Base-by-base conservation (phyloP, 1,140 invertebrate species). In the Drosophila melanogaster region DNA sequence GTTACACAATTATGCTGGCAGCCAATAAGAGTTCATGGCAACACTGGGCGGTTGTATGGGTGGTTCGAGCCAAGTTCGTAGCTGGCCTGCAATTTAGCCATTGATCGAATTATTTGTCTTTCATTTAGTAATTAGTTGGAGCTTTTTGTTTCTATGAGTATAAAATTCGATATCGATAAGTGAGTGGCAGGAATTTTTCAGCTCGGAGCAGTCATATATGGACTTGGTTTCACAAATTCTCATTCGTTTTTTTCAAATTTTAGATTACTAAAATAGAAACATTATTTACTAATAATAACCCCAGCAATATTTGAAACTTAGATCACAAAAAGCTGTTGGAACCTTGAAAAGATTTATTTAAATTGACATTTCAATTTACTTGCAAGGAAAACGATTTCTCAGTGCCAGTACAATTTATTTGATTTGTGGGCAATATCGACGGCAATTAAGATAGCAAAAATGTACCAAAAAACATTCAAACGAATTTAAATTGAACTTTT, bases 401-500 rank as follows among this genome's bases (percentile, higher is more conserved):
- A 35, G 64, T 47, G 38, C 35, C n/a, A 41, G 72, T 40, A 76
- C 50, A 66, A 76, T 76, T 76, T 58, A 76, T 76, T 76, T 76
- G 55, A 77, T 67, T 86, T 81, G 73, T 76, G 26, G 60, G 70
- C 81, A 81, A 87, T 87, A 81, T 85, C 62, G 64, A 62, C 59
- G 44, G 70, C 58, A 74, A 83, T 84, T 79, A 73, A 77, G 74
- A 67, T 59, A 56, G 55, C 44, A 30, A 38, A 69, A 61, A 30
- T 49, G 64, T 54, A 47, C 22, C 53, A 59, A 66, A 72, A 61
- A 44, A 59, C 11, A 38, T 38, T 24, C 37, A 61, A 58, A 55
- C 44, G 76, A 75, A 83, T 83, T 84, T 66, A 83, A 83, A 83
- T 84, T 79, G 80, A 84, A 84, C 80, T 76, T 70, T 70, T 71